These are phyloP conservation scores for Bostrychus sinensis DNA, from an alignment of 2,113 vertebrate genomes.

Conservation along the genomic window DNA sequence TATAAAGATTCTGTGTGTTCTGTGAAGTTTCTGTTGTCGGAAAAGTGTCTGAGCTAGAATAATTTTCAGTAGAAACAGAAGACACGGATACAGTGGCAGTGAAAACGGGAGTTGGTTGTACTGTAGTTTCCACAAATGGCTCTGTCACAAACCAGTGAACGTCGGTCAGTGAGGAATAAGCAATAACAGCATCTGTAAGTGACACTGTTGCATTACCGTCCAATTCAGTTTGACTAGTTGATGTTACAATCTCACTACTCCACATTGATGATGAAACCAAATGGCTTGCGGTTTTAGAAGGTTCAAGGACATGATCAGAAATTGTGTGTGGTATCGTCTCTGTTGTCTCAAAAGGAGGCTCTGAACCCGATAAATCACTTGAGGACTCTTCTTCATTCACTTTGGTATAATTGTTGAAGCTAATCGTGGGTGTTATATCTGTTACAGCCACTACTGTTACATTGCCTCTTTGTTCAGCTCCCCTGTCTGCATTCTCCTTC, in stretches of 20 bases:
- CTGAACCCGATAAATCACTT: slow-evolving; percentile 66
- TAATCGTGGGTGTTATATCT: slow-evolving; percentile 44
- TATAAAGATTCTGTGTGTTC: slow-evolving; percentile 28
- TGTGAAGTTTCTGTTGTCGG: slow-evolving; percentile 38
- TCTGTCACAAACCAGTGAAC: slow-evolving; percentile 71
- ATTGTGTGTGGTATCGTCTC: slow-evolving; percentile 45
- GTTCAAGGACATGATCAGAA: slow-evolving; percentile 60
- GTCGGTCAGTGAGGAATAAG: slow-evolving; percentile 57
- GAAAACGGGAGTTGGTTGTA: slow-evolving; percentile 37
- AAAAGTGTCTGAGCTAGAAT: slow-evolving; percentile 15
- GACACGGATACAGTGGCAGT: slow-evolving; percentile 36
- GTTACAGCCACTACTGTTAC: slow-evolving; percentile 49
- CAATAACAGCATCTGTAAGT: slow-evolving; percentile 44
- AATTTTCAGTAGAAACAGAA: slow-evolving; percentile 20
- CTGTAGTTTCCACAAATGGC: slow-evolving; percentile 19
- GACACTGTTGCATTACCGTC: slow-evolving; percentile 44
- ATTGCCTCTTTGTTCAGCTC: slow-evolving; percentile 66
- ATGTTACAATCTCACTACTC: slow-evolving; percentile 40
- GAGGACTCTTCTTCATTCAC: slow-evolving; percentile 65
- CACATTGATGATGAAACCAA: slow-evolving; percentile 51
- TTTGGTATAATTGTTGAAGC: slow-evolving; percentile 44
- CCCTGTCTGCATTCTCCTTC: slow-evolving; percentile 54
- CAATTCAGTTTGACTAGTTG: background rate
- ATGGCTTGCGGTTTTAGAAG: slow-evolving; percentile 55
- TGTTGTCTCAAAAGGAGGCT: slow-evolving; percentile 55